Evolutionary conservation across 2,113 vertebrate genomes (phyloP), one percentile per base, ranked within the genome.

Genomic region (Hyla sarda): DNA sequence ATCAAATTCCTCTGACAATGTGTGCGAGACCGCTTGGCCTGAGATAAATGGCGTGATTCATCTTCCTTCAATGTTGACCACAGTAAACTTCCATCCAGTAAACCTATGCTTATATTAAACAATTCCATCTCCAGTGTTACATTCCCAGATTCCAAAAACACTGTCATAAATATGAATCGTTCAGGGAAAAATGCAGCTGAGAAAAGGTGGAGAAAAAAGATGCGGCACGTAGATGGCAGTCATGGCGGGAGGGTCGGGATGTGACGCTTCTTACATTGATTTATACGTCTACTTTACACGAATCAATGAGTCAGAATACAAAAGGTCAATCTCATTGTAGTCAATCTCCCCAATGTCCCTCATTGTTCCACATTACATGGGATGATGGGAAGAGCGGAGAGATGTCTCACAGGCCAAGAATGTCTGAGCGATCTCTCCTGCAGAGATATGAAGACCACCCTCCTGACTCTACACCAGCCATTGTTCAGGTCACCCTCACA

Each of bases 41-140:
- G 17, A 28, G 32, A 60, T 25, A 21, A 21, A 21, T 10, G 74
- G 58, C 9, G 77, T 82, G 85, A 87, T 60, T 87, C 67, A 73
- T 82, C 72, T 54, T 47, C 85, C 67, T 50, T 82, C 50, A 81
- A 48, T 74, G 34, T 32, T 52, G 65, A 82, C 85, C 78, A 34
- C 85, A 87, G 73, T 81, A 73, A 60, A 80, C 41, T 85, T 60
- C 79, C 60, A 85, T 80, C 32, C 23, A 72, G 84, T 19, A 81
- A 54, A 87, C 67, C 69, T 74, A 45, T 86, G 50, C 37, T 86
- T 76, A 56, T 56, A 28, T 60, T 12, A 74, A 86, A 86, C 65
- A 81, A 82, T 56, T 81, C 75, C 56, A 71, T 79, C 62, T 82
- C 85, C 32, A n/a, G 77, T 41, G 11, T 23, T 37, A 21, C 41